Evolutionary conservation across 2,113 vertebrate genomes (phyloP).

Genomic region (Psilopogon haemacephalus): DNA sequence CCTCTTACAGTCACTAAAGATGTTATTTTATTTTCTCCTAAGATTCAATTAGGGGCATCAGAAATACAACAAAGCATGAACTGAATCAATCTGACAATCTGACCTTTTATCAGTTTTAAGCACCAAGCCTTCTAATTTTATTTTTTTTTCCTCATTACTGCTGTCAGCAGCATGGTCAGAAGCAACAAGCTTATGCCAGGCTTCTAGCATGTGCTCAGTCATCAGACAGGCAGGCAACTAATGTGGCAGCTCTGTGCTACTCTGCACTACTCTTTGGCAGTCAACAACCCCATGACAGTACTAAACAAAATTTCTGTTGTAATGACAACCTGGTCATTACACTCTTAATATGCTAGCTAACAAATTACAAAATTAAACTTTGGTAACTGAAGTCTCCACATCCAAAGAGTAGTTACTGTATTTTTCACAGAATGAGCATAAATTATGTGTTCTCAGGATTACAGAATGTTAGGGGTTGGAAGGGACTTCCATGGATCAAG

Average conservation of each 20-base stretch:
- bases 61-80: neutral
- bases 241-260: neutral
- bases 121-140: neutral
- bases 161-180: neutral
- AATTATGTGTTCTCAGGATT: neutral
- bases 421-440: neutral
- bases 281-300: neutral
- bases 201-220: neutral
- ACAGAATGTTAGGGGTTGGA: no score
- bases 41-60: neutral
- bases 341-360: neutral
- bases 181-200: neutral
- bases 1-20: neutral
- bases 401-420: neutral
- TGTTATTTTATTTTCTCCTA: neutral
- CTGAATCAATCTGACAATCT: neutral
- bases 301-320: neutral
- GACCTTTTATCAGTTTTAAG: neutral
- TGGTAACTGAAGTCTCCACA: neutral
- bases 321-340: neutral
- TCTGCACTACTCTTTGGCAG: neutral
- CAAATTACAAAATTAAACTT: conserved; percentile 6
- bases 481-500: no score
- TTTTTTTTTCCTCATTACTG: neutral
- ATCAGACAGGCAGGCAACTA: neutral